Conservation (phyloP, 2,797 vertebrate species). For the Betta splendens region DNA sequence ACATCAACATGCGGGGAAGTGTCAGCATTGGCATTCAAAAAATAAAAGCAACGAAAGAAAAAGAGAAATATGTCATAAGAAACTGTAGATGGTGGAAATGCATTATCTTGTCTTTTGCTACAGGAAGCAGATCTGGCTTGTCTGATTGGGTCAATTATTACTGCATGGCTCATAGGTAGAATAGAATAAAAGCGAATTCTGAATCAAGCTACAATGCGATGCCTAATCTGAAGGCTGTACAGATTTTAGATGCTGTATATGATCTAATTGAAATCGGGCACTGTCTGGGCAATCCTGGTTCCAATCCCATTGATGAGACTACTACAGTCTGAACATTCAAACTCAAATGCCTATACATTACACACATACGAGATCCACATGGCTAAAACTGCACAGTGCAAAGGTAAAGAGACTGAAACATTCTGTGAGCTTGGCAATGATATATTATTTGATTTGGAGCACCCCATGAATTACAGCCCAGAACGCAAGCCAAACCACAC, state of each 20-base stretch:
- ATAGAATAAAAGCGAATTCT: constrained; percentile 51
- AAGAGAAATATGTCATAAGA: constrained; percentile 14
- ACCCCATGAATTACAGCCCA: constrained; percentile 54
- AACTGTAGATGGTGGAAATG: constrained; percentile 11
- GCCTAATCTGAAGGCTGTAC: constrained; percentile 53
- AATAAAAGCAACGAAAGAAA: constrained; percentile 25
- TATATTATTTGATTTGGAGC: constrained; percentile 68
- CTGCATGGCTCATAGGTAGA: constrained; percentile 34
- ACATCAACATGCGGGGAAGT: constrained; percentile 34
- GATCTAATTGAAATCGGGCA: constrained; percentile 65
- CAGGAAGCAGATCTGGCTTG: constrained; percentile 40
- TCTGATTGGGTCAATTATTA: constrained; percentile 49
- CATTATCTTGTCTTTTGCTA: constrained; percentile 40
- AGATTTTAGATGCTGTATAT: constrained; percentile 56
- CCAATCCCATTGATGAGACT: constrained; percentile 55
- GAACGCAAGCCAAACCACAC: constrained; percentile 28
- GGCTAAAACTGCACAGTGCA: constrained; percentile 57
- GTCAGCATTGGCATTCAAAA: constrained; percentile 34
- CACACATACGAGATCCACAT: constrained; percentile 52
- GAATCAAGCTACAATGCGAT: constrained; percentile 29
- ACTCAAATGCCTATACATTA: constrained; percentile 40
- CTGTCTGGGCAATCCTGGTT: constrained; percentile 48
- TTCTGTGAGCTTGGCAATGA: constrained; percentile 44
- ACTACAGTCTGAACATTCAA: constrained; percentile 27
- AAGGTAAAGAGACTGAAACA: constrained; percentile 53